These are phyloP conservation scores for Callaeas wilsoni DNA, from an alignment of 2,113 vertebrate genomes.

Conservation along the genomic window DNA sequence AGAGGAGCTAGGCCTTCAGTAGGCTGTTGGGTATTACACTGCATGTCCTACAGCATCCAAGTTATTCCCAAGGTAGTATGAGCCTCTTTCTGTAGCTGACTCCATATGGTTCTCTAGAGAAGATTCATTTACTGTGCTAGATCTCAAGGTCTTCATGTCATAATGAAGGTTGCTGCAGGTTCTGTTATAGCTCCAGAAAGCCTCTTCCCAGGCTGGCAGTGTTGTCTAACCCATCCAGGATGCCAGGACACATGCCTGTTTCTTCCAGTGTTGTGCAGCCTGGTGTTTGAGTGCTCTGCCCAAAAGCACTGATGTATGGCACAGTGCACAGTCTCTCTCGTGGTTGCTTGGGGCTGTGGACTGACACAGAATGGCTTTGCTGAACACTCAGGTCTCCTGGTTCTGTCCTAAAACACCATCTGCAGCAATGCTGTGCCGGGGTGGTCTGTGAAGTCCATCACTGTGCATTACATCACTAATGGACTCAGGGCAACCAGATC, in stretches of 20 bases:
- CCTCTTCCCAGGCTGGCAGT: background rate
- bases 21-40: background rate
- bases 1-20: background rate
- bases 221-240: background rate
- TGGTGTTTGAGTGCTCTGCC: background rate
- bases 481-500: background rate
- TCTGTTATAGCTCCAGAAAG: background rate
- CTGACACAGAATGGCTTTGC: background rate
- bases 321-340: background rate
- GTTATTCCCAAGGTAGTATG: background rate
- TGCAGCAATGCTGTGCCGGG: rapidly evolving
- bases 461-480: background rate
- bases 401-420: background rate
- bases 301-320: background rate
- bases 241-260: background rate
- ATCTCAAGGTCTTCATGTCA: background rate
- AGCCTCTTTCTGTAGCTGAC: background rate
- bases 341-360: background rate
- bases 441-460: background rate
- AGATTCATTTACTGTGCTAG: background rate
- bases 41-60: background rate
- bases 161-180: background rate
- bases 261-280: background rate
- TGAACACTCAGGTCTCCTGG: background rate
- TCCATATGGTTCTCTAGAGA: background rate